phyloP scores from a whole-genome alignment of 2,888 invertebrate species.

The Branchipolynoe longqiensis region DNA sequence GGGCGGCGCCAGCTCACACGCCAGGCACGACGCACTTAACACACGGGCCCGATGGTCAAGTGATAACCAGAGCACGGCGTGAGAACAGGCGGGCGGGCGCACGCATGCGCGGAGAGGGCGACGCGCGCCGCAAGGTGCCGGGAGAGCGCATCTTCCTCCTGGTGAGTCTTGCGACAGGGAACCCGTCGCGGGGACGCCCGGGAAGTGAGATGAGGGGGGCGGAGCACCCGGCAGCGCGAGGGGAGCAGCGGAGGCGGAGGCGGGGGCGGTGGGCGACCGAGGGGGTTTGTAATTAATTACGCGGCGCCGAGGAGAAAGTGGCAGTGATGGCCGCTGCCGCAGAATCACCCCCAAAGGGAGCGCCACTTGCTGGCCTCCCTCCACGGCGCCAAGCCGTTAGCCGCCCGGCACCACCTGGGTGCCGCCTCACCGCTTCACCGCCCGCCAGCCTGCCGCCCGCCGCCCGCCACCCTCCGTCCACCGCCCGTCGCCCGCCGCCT shows the following conservation, averaged over 20 bases:
- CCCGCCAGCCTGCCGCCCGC: not conserved
- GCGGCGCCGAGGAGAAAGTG: not conserved
- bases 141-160: no score
- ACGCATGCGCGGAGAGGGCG: not conserved
- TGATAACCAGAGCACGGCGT: not conserved
- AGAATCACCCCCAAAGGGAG: not conserved
- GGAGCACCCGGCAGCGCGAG: not conserved
- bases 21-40: not conserved
- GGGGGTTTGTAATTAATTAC: not conserved
- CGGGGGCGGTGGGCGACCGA: not conserved
- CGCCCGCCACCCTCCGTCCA: not conserved
- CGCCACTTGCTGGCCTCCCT: not conserved
- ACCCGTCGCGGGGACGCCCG: not conserved
- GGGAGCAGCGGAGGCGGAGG: not conserved
- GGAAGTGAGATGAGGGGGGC: not conserved
- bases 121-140: no score
- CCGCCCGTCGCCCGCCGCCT: not conserved
- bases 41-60: conserved; percentile 31
- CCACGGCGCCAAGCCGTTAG: not conserved
- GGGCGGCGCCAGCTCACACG: conserved; percentile 41
- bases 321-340: not conserved
- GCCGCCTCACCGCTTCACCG: not conserved
- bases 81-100: not conserved
- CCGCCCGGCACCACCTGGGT: not conserved
- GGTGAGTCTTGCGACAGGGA: no score